Evolutionary conservation across 2,113 vertebrate species (phyloP).

Genomic region (Myotis davidii): DNA sequence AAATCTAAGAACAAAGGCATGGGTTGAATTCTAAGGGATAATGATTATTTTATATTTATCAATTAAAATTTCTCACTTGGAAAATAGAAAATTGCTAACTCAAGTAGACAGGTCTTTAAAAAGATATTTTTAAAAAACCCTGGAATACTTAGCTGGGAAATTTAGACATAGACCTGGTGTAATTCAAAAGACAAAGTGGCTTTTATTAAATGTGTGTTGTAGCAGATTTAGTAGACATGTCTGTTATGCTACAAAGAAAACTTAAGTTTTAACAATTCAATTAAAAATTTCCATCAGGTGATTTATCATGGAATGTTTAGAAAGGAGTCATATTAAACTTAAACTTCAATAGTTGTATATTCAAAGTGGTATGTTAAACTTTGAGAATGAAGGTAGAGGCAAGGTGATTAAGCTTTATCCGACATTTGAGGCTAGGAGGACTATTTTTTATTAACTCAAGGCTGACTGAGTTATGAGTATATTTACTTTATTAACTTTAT

Average conservation of each 20-base stretch:
- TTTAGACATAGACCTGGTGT: neutral
- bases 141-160: neutral
- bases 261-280: neutral
- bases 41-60: conserved; percentile 21
- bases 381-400: neutral
- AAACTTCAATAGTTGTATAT: neutral
- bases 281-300: neutral
- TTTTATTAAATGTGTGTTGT: conserved; percentile 3
- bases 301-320: neutral
- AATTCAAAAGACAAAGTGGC: neutral
- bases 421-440: neutral
- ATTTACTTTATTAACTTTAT: neutral
- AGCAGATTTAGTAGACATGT: neutral
- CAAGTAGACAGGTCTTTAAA: neutral
- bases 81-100: conserved; percentile 14
- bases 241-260: neutral
- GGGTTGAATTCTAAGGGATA: neutral
- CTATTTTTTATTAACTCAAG: neutral
- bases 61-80: conserved; percentile 33
- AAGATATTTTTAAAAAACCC: neutral
- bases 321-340: neutral
- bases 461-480: neutral
- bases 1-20: neutral
- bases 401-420: neutral
- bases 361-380: neutral